These are phyloP conservation scores for Eumacrocentrus americanus DNA, from an alignment of 2,888 invertebrate genomes.

Conservation along the genomic window DNA sequence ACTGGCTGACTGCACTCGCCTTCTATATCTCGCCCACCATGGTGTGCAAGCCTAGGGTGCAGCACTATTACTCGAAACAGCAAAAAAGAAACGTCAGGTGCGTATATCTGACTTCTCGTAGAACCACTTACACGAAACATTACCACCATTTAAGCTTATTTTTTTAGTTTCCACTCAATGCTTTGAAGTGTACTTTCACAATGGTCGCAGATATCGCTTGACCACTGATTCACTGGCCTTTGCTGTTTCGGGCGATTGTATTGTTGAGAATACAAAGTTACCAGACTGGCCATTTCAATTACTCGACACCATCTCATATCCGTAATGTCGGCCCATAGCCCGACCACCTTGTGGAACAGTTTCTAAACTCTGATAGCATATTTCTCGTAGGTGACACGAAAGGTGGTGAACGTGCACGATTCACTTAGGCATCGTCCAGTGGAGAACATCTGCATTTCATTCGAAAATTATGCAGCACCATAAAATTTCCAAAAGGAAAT, in stretches of 20 bases:
- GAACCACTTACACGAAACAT: constrained; percentile 21
- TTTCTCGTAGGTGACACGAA: neutral
- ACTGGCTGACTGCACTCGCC: constrained; percentile 38
- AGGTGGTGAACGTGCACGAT: constrained; percentile 10
- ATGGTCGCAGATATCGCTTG: constrained; percentile 7
- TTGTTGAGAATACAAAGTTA: constrained; percentile 5
- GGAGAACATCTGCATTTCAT: constrained; percentile 17
- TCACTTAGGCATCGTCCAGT: neutral
- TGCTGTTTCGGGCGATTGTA: neutral
- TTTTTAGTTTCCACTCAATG: too few species aligned
- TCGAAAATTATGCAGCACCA: constrained; percentile 18
- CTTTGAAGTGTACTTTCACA: neutral
- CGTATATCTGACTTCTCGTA: constrained; percentile 5
- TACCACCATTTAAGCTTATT: constrained; percentile 17
- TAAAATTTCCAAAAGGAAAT: neutral
- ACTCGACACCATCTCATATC: too few species aligned
- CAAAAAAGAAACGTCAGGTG: neutral
- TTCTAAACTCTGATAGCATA: constrained; percentile 7
- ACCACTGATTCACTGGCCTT: constrained; percentile 11
- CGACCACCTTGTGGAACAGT: too few species aligned
- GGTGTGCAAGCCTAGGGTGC: neutral
- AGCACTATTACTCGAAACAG: neutral
- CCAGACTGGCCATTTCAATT: too few species aligned
- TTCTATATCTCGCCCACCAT: neutral
- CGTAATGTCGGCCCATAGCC: too few species aligned